These are phyloP conservation scores for Stenichneumon culpator DNA, from an alignment of 2,888 invertebrate species.

Conservation along the genomic window DNA sequence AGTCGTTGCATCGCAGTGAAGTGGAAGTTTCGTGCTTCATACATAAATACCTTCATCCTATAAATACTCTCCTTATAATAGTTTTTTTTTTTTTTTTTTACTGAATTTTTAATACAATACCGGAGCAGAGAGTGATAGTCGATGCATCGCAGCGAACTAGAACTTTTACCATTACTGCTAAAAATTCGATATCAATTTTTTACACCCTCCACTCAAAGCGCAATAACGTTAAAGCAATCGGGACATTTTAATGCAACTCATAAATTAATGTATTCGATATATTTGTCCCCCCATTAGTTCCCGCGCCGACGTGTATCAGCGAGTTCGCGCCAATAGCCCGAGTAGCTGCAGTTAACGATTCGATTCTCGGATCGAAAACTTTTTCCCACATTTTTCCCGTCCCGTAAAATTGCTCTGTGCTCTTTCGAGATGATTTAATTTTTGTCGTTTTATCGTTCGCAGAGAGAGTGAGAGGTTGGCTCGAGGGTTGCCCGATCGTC, in stretches of 20 bases:
- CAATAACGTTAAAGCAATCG: background rate
- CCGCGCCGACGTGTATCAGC: background rate
- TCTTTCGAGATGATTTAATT: conserved; percentile 78
- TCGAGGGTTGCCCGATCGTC: conserved; percentile 26
- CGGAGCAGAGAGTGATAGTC: too few species aligned
- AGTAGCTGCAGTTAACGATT: conserved; percentile 27
- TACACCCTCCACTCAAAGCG: background rate
- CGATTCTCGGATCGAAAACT: conserved; percentile 72
- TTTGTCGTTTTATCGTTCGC: conserved; percentile 73
- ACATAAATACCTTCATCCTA: background rate
- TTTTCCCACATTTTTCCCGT: conserved; percentile 75
- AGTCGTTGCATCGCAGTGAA: background rate
- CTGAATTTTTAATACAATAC: too few species aligned
- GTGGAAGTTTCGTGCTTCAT: background rate
- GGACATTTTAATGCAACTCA: background rate
- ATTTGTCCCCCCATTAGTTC: background rate
- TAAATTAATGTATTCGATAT: conserved; percentile 3
- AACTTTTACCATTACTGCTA: background rate
- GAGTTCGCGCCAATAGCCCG: conserved; percentile 16
- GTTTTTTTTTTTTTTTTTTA: background rate
- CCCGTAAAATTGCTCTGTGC: conserved; percentile 42
- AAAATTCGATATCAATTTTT: background rate
- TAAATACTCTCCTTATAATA: background rate
- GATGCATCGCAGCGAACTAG: too few species aligned
- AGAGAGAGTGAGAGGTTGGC: conserved; percentile 4